phyloP scores from a whole-genome alignment of 1,140 invertebrate species.

The Ylistrum balloti region DNA sequence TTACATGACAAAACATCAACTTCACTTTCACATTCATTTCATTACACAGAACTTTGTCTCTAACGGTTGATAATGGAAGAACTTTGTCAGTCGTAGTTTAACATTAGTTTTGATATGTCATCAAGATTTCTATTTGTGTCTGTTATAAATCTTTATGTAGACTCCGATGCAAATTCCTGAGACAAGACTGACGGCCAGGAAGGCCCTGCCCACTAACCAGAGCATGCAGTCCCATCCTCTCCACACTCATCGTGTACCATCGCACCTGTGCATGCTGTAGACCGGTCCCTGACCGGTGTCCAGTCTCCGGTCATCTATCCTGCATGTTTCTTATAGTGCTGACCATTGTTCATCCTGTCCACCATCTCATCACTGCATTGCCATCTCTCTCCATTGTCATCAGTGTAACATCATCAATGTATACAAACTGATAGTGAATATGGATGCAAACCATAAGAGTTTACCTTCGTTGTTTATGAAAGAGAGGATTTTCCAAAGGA shows the following conservation, averaged over 20 bases:
- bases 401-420: no score
- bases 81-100: neutral
- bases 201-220: neutral
- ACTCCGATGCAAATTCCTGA: neutral
- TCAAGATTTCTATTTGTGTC: neutral
- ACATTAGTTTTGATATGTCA: no score
- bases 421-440: no score
- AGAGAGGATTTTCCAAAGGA: no score
- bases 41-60: no score
- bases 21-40: no score
- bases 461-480: no score
- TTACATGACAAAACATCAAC: no score
- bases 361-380: neutral
- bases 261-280: slow-evolving; percentile 1
- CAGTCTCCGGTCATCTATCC: neutral
- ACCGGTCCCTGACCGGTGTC: neutral
- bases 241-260: neutral
- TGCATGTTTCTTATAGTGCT: neutral
- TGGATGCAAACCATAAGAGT: no score
- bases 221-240: neutral
- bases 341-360: neutral
- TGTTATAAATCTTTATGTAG: neutral
- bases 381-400: neutral
- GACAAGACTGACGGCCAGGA: neutral
- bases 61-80: slow-evolving; percentile 33